These are phyloP conservation scores for Cyanoderma ruficeps DNA, from an alignment of 2,113 vertebrate genomes.

Conservation along the genomic window DNA sequence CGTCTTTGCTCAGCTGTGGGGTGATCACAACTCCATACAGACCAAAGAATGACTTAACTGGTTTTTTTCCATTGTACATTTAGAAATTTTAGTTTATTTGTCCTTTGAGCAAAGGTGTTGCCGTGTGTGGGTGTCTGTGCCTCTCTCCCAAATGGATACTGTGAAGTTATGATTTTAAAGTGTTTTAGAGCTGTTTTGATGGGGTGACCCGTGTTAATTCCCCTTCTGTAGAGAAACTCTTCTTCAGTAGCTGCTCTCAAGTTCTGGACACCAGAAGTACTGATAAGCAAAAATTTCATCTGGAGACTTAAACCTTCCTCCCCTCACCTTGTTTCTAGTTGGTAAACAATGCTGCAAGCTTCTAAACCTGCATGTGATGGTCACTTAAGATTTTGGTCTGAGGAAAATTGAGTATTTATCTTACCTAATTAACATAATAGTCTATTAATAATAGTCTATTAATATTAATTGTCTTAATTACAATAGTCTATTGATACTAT, in stretches of 20 bases:
- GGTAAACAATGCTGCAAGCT: not conserved
- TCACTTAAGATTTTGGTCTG: not conserved
- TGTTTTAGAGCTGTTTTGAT: not conserved
- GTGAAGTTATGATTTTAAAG: rapidly evolving
- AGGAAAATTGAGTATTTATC: not conserved
- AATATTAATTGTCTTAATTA: too few species aligned
- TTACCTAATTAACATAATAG: not conserved
- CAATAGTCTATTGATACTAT: too few species aligned
- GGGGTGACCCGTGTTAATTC: not conserved
- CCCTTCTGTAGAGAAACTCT: not conserved
- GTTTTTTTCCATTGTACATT: rapidly evolving
- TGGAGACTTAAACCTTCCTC: not conserved
- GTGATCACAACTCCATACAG: not conserved
- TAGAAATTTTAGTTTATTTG: not conserved
- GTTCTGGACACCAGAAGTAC: not conserved
- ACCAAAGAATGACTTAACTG: not conserved
- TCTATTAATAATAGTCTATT: too few species aligned
- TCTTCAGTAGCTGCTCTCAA: not conserved
- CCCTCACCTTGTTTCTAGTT: not conserved
- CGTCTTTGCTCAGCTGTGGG: not conserved
- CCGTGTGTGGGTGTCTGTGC: rapidly evolving
- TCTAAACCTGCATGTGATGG: not conserved
- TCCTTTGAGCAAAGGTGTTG: not conserved
- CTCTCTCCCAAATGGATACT: not conserved
- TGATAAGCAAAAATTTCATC: not conserved